phyloP scores from a whole-genome alignment of 2,113 vertebrate genomes.

The Fulica atra region DNA sequence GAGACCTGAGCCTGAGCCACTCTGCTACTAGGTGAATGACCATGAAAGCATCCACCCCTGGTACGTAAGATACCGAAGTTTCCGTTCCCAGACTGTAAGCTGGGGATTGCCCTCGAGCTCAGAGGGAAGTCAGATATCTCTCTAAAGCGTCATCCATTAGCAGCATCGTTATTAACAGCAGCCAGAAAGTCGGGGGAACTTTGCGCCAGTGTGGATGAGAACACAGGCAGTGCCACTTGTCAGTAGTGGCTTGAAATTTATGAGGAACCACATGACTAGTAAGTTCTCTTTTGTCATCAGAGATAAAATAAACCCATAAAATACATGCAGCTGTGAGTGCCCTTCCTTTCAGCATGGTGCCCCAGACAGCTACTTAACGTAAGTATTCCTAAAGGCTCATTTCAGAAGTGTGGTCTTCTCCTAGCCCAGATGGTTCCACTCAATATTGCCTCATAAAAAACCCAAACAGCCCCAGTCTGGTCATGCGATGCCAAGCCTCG shows the following conservation, averaged over 20 bases:
- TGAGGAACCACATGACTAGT: not conserved
- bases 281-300: conserved; percentile 5
- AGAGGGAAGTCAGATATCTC: not conserved
- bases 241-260: conserved; percentile 11
- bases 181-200: not conserved
- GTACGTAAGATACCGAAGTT: not conserved
- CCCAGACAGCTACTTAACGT: conserved; percentile 9
- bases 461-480: not conserved
- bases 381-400: not conserved
- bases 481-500: not conserved
- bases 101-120: not conserved
- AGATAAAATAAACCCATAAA: conserved; percentile 44
- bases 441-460: not conserved
- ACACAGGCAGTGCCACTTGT: not conserved
- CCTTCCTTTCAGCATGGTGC: conserved; percentile 6
- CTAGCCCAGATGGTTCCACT: conserved; percentile 21
- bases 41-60: not conserved
- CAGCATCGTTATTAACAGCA: fast-evolving
- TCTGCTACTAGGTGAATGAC: not conserved
- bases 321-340: not conserved
- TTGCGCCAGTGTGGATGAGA: not conserved
- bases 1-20: not conserved
- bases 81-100: not conserved
- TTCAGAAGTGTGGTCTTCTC: conserved; percentile 2
- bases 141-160: not conserved